A percentile compares a stretch with the other conserved stretches of the same genome.
Conservation (phyloP, 2,797 vertebrate species). For the Peromyscus attwateri region DNA sequence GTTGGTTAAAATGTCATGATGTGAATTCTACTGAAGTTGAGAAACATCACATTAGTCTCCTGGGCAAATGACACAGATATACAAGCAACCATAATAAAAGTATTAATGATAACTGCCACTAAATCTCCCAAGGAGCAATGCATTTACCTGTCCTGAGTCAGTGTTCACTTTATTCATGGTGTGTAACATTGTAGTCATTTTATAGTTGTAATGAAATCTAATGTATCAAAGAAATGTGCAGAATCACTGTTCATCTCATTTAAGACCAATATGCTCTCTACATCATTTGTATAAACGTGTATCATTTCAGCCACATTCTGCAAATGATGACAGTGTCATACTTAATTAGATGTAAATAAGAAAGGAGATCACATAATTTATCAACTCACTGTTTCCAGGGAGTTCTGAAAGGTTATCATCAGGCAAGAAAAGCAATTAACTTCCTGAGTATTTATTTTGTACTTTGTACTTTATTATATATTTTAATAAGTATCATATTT, state of each 20-base stretch:
- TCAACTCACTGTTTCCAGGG: background rate
- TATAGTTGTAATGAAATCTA: background rate
- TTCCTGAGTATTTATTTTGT: slow-evolving; percentile 20
- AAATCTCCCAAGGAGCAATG: background rate
- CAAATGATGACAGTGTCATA: background rate
- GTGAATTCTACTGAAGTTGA: background rate
- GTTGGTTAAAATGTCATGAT: background rate
- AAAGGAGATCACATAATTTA: background rate
- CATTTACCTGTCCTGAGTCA: background rate
- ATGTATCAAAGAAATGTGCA: background rate
- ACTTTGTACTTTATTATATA: background rate
- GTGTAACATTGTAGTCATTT: background rate
- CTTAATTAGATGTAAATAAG: slow-evolving; percentile 9
- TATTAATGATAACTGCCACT: background rate
- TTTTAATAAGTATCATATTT: background rate
- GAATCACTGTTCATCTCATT: background rate
- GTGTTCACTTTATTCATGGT: background rate
- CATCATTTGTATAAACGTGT: background rate
- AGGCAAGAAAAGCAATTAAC: slow-evolving; percentile 12
- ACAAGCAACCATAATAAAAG: background rate
- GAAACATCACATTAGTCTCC: background rate
- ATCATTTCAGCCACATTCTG: background rate
- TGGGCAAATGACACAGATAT: background rate
- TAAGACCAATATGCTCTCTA: background rate
- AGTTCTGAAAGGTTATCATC: background rate